Evolutionary conservation across 2,888 invertebrate species (phyloP), one percentile per base, ranked within the genome.

Genomic region (Nineta flava): DNA sequence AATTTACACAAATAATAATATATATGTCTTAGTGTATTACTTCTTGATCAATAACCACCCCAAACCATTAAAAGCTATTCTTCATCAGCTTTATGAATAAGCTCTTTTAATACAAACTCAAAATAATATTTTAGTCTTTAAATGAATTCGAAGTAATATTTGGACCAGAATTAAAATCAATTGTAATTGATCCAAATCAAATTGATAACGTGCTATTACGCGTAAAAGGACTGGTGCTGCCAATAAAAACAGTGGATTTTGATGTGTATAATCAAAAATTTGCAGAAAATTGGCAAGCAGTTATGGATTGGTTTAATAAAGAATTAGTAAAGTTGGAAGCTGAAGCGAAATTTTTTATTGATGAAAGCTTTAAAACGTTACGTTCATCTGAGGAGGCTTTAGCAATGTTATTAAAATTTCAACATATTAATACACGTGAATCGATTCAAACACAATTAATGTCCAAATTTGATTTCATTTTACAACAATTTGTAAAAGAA

Each of bases 101-200:
- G 10, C 21, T 16, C 41, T 9, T 41, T 13, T 13, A 40, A 40
- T 40, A 19, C n/a, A n/a, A n/a, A n/a, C n/a, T n/a, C n/a, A n/a
- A 19, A 19, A 19, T 19, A 19, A 16, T 45, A 21, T 31, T 26
- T 32, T 46, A 83, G 82, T 80, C 87, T 0, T 72, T 91, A 3
- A 79, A 87, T 59, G 87, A 92, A 60, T 93, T 92, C 61, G 83
- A 87, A 63, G 88, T 90, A 56, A 84, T 94, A 52, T 92, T 94
- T 62, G 91, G 92, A 0, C 74, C 81, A 1, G 87, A 92, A 58
- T 66, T 94, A 2, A 88, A 90, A 60, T 82, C 88, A 0, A 85
- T 93, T 32, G 85, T 92, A 34, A 83, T 81, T 53, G 90, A 93
- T 62, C 88, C 91, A 0, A 81, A 85, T 9, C 81, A 86, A 59